Conservation (phyloP, 2,113 vertebrate species). For the Turdus rufiventris region DNA sequence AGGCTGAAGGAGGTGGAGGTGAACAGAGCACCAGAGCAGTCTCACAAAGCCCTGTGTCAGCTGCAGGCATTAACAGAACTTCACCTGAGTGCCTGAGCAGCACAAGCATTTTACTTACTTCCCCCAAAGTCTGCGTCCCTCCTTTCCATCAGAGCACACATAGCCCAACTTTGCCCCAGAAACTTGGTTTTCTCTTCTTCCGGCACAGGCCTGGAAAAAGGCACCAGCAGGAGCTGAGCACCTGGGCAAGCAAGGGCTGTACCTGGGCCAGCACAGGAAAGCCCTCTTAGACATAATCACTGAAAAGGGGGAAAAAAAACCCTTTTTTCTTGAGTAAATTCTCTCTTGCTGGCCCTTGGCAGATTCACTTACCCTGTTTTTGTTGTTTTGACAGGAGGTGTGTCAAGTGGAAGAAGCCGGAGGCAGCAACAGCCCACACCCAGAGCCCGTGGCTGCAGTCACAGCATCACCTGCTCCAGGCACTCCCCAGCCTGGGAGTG, state of each 20-base stretch:
- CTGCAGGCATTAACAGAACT: neutral
- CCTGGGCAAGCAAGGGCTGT: rapidly evolving
- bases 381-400: slow-evolving; percentile 7
- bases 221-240: neutral
- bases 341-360: neutral
- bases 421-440: rapidly evolving
- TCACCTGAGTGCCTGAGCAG: neutral
- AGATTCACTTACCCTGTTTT: neutral
- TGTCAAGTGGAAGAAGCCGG: neutral
- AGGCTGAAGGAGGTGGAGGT: neutral
- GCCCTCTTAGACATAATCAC: neutral
- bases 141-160: neutral
- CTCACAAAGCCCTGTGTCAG: rapidly evolving
- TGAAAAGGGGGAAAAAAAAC: neutral
- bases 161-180: neutral
- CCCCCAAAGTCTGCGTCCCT: neutral
- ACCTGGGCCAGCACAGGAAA: rapidly evolving
- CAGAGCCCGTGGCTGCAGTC: rapidly evolving
- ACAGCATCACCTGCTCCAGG: neutral
- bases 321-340: neutral
- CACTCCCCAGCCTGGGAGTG: rapidly evolving
- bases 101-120: neutral
- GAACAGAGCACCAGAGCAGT: neutral
- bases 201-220: neutral
- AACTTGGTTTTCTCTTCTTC: neutral